Percentiles rank a stretch among this genome's conserved stretches.
phyloP scores from a whole-genome alignment of 2,797 vertebrate genomes.

The Macrochelys suwanniensis region DNA sequence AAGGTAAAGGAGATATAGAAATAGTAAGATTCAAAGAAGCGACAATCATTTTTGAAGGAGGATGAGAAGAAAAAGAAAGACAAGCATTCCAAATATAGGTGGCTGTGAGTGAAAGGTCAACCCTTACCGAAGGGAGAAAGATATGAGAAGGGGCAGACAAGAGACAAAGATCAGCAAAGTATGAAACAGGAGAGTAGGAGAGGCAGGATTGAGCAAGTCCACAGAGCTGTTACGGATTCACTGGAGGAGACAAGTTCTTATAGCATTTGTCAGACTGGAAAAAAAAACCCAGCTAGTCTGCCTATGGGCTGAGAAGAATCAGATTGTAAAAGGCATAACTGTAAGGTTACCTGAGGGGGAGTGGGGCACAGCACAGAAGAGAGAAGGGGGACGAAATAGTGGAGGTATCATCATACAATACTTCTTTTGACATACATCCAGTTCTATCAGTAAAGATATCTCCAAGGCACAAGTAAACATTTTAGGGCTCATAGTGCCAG shows the following conservation, averaged over 20 bases:
- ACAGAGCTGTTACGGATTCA: not conserved
- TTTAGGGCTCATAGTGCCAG: not conserved
- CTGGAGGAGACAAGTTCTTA: not conserved
- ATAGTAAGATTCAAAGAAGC: not conserved
- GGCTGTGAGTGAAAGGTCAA: not conserved
- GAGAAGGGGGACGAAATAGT: not conserved
- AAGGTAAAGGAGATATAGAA: conserved; percentile 42
- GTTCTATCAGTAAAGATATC: not conserved
- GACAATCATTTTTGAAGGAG: conserved; percentile 4
- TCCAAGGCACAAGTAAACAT: not conserved
- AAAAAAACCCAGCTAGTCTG: not conserved
- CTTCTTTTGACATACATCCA: not conserved
- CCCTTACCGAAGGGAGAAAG: not conserved
- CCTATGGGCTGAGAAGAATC: not conserved
- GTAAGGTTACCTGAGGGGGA: not conserved
- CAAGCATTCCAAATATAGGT: not conserved
- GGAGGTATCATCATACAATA: not conserved
- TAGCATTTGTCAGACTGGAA: not conserved
- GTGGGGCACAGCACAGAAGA: not conserved
- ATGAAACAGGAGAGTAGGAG: not conserved
- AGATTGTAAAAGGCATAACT: not conserved
- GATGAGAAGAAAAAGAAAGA: not conserved
- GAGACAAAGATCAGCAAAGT: not conserved
- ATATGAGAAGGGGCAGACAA: not conserved
- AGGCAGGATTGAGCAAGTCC: too few relatives aligned